Conservation (phyloP, 2,113 vertebrate genomes). For the Danionella cerebrum region DNA sequence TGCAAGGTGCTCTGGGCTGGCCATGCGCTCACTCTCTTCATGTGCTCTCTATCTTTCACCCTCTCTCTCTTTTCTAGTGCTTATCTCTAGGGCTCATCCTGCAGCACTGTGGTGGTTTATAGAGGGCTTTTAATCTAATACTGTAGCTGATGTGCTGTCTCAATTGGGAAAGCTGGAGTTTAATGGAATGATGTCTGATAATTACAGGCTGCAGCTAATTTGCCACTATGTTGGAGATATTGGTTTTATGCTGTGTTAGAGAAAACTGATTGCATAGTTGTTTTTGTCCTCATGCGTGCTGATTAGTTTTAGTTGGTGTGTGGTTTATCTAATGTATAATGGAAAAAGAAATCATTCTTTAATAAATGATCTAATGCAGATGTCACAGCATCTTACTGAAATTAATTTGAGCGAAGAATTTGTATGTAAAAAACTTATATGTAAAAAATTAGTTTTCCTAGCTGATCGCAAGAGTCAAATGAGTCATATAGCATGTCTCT, state of each 20-base stretch:
- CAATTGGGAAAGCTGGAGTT: not conserved
- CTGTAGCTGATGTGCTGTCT: not conserved
- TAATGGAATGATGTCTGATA: constrained; percentile 27
- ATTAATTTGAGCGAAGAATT: too few relatives aligned
- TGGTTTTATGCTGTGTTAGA: constrained; percentile 15
- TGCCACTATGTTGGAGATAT: not conserved
- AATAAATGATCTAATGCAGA: too few relatives aligned
- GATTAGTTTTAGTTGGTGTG: not conserved
- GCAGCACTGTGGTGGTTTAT: constrained; percentile 41
- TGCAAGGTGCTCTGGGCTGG: not conserved
- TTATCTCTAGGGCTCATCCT: constrained; percentile 21
- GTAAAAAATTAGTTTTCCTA: too few relatives aligned
- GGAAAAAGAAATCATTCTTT: too few relatives aligned
- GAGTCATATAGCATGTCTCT: too few relatives aligned
- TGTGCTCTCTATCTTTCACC: not conserved
- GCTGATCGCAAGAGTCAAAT: too few relatives aligned
- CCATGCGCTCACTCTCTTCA: constrained; percentile 22
- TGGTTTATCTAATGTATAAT: too few relatives aligned
- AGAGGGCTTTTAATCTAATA: constrained; percentile 15
- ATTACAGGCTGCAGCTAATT: constrained; percentile 15
- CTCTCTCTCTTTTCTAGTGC: not conserved
- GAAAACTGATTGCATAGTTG: constrained; percentile 5
- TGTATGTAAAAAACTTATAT: too few relatives aligned
- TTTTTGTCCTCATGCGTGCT: constrained; percentile 7
- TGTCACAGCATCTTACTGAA: not conserved